Evolutionary conservation across 2,113 vertebrate species (phyloP).

Genomic region (Nyctereutes procyonoides): DNA sequence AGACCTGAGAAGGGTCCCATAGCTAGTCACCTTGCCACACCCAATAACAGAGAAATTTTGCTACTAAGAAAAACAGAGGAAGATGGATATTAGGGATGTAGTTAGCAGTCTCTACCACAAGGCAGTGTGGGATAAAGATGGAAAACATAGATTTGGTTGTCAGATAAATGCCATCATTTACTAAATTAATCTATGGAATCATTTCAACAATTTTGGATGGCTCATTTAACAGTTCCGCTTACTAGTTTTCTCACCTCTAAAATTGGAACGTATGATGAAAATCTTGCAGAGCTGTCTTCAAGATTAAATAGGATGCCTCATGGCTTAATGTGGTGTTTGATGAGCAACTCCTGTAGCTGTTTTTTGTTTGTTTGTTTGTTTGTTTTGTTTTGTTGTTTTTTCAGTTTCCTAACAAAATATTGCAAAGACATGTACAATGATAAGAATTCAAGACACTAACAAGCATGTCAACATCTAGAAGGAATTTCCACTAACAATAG

Average conservation of each 20-base stretch:
- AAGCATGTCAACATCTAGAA: slow-evolving; percentile 22
- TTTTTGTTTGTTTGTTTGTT: not conserved
- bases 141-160: not conserved
- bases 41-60: not conserved
- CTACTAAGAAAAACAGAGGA: not conserved
- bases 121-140: not conserved
- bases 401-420: slow-evolving; percentile 11
- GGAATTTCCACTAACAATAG: not conserved
- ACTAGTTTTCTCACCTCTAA: not conserved
- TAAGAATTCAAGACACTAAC: not conserved
- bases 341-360: not conserved
- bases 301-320: not conserved
- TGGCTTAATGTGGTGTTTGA: not conserved
- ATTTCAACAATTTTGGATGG: not conserved
- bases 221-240: not conserved
- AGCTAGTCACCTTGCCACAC: not conserved
- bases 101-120: not conserved
- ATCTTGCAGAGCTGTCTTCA: not conserved
- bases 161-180: not conserved
- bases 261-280: not conserved
- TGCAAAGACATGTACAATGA: not conserved
- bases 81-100: not conserved
- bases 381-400: not conserved
- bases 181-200: not conserved
- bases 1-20: not conserved